A percentile compares a stretch with the other conserved stretches of the same genome.
Evolutionary conservation across 2,888 invertebrate species (phyloP).

Genomic region (Drosophila buzzatii): DNA sequence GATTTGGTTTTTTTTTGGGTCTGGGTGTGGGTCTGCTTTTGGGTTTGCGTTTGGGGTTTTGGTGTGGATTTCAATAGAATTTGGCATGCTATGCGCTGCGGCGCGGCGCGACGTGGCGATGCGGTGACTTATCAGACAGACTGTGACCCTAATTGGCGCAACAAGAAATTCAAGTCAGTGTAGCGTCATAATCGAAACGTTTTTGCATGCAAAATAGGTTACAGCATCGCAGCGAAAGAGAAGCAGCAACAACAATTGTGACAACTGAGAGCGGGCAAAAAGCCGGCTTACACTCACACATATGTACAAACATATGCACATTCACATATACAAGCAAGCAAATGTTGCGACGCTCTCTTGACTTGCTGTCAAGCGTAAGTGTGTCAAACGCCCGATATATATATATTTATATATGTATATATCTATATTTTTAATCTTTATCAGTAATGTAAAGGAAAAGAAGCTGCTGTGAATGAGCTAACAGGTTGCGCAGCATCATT

Average conservation of each 20-base stretch:
- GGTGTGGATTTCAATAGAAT: slow-evolving; percentile 20
- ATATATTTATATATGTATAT: not conserved
- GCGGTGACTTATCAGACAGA: slow-evolving; percentile 26
- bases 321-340: slow-evolving; percentile 1
- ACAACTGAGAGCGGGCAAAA: slow-evolving; percentile 36
- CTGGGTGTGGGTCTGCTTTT: not conserved
- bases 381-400: slow-evolving; percentile 74
- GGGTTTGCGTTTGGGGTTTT: not conserved
- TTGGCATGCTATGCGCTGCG: not conserved
- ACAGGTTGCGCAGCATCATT: slow-evolving; percentile 50
- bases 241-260: not conserved
- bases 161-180: slow-evolving; percentile 57
- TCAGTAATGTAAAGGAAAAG: slow-evolving; percentile 23
- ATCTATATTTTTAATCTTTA: slow-evolving; percentile 31
- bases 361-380: slow-evolving; percentile 63
- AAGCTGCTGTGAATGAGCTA: slow-evolving; percentile 65
- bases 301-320: not conserved
- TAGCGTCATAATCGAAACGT: slow-evolving; percentile 56
- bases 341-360: slow-evolving; percentile 27
- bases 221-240: slow-evolving; percentile 63
- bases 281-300: slow-evolving; percentile 39
- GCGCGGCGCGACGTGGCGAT: not conserved
- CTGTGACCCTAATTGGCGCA: slow-evolving; percentile 71
- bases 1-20: slow-evolving; percentile 20
- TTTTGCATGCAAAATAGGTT: slow-evolving; percentile 77